Conservation (phyloP, 2,888 invertebrate genomes). For the Acleris literana region DNA sequence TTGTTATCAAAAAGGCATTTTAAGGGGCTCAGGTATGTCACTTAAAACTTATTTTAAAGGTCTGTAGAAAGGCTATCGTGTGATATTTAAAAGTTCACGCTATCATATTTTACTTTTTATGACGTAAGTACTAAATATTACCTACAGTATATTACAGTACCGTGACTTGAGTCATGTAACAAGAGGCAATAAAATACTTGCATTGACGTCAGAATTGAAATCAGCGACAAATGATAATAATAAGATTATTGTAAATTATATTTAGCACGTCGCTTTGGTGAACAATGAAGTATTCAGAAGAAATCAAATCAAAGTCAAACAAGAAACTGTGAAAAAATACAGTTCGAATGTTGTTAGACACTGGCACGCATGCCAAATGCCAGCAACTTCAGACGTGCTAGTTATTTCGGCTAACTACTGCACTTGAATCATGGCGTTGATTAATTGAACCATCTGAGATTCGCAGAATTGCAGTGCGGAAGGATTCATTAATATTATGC, state of each 20-base stretch:
- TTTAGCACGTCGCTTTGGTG: conserved; percentile 9
- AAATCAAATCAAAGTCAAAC: too few relatives aligned
- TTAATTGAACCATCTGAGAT: conserved; percentile 24
- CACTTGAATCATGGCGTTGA: conserved; percentile 11
- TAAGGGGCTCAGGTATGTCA: neutral
- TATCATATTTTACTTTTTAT: conserved; percentile 34
- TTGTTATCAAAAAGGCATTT: conserved; percentile 8
- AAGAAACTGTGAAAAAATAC: too few relatives aligned
- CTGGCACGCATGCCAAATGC: too few relatives aligned
- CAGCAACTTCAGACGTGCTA: neutral
- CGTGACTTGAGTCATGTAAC: conserved; percentile 32
- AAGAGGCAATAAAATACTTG: conserved; percentile 24
- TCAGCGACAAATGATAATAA: conserved; percentile 24
- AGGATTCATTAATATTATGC: conserved; percentile 20
- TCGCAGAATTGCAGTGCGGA: conserved; percentile 29
- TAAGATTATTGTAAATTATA: conserved; percentile 19
- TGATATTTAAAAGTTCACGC: conserved; percentile 23
- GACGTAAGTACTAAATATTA: conserved; percentile 35
- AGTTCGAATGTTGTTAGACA: too few relatives aligned
- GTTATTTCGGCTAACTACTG: conserved; percentile 1
- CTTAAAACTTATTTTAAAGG: conserved; percentile 31
- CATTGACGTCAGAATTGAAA: conserved; percentile 33
- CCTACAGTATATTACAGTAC: conserved; percentile 30
- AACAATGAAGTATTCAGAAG: neutral
- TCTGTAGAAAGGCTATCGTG: conserved; percentile 36